Conservation (phyloP, 2,113 vertebrate species). For the Rousettus leschenaultii region DNA sequence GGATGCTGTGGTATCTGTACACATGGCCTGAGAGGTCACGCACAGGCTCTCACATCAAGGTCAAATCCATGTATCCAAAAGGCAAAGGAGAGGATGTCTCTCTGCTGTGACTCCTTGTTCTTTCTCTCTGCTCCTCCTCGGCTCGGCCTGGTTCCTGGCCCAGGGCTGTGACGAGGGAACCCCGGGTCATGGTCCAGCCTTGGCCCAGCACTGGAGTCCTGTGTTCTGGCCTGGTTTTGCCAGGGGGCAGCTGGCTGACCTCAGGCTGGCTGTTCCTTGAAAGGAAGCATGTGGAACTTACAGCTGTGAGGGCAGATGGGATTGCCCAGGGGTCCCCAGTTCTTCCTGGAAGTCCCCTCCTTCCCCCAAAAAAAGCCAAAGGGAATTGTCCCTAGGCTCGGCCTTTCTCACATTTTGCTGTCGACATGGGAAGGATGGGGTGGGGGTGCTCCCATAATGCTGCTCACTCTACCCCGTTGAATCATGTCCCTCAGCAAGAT, state of each 20-base stretch:
- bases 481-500: not conserved
- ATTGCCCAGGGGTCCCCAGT: not conserved
- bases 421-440: not conserved
- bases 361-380: not conserved
- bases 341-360: not conserved
- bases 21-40: rapidly evolving
- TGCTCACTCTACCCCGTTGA: not conserved
- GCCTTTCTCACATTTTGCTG: not conserved
- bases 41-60: rapidly evolving
- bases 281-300: not conserved
- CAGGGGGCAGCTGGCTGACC: not conserved
- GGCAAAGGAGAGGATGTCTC: rapidly evolving
- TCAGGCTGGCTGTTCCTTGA: not conserved
- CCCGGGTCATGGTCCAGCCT: not conserved
- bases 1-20: not conserved
- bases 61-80: not conserved
- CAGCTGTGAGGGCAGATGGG: no score
- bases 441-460: no score
- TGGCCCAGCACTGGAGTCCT: not conserved
- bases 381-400: rapidly evolving
- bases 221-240: not conserved
- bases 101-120: rapidly evolving
- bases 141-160: rapidly evolving
- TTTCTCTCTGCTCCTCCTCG: rapidly evolving
- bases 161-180: not conserved